These are phyloP conservation scores for Myotis findleyi DNA, from an alignment of 2,797 vertebrate species.

Conservation along the genomic window DNA sequence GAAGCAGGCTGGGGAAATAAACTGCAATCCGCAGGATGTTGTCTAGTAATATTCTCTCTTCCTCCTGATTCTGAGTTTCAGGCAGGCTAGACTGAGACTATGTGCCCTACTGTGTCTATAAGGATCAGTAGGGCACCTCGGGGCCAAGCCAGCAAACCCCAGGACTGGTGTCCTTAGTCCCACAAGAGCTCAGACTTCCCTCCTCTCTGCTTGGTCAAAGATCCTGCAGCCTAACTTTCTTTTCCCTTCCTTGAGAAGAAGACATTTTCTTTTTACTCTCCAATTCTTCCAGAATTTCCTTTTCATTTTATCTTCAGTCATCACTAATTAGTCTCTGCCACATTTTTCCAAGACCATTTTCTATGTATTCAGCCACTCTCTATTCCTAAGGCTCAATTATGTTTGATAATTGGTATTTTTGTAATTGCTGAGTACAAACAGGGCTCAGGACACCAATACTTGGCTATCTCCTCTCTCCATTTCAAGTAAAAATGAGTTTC, in stretches of 20 bases:
- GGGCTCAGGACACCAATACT: too few relatives aligned
- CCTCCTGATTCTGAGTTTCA: not conserved
- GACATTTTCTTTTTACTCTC: constrained; percentile 12
- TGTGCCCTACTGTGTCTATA: too few relatives aligned
- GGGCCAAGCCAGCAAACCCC: not conserved
- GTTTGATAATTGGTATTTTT: too few relatives aligned
- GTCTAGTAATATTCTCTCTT: not conserved
- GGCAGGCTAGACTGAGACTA: not conserved
- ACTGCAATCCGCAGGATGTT: too few relatives aligned
- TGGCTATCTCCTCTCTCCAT: too few relatives aligned
- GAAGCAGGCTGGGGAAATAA: not conserved
- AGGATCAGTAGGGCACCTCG: not conserved
- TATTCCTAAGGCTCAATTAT: not conserved
- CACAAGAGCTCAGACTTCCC: not conserved
- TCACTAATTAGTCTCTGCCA: constrained; percentile 35
- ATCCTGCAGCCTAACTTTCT: not conserved
- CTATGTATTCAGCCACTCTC: constrained; percentile 18
- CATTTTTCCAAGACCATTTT: constrained; percentile 39
- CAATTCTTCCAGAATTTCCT: not conserved
- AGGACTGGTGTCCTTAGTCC: not conserved
- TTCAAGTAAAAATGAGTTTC: not conserved
- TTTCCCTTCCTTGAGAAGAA: not conserved
- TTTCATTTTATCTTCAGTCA: constrained; percentile 24
- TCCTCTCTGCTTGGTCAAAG: not conserved
- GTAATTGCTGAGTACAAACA: too few relatives aligned